These are phyloP conservation scores for Myrmophylax atrothorax DNA, from an alignment of 2,113 vertebrate genomes.

Conservation along the genomic window DNA sequence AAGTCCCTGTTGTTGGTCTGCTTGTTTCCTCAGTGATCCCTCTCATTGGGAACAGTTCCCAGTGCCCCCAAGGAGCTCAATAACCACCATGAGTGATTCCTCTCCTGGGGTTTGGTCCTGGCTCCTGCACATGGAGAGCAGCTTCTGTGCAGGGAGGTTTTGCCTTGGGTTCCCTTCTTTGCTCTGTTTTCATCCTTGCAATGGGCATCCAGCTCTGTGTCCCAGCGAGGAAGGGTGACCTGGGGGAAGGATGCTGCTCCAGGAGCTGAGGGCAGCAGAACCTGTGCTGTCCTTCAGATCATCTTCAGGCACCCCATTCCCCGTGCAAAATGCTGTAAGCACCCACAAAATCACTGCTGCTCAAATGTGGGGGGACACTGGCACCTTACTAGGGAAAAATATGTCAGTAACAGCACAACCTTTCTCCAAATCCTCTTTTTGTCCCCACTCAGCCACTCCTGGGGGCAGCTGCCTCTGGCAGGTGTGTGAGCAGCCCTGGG, in stretches of 20 bases:
- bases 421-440: neutral
- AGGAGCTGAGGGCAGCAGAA: neutral
- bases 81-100: neutral
- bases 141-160: neutral
- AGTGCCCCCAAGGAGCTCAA: neutral
- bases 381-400: neutral
- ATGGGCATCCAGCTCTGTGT: neutral
- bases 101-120: neutral
- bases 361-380: neutral
- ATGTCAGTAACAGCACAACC: rapidly evolving
- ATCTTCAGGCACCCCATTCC: neutral
- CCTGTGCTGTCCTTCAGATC: neutral
- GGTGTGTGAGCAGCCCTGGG: neutral
- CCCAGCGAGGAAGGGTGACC: neutral
- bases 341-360: neutral
- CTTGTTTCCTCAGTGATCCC: neutral
- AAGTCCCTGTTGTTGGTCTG: neutral
- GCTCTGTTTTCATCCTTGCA: neutral
- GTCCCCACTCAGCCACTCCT: neutral
- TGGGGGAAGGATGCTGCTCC: neutral
- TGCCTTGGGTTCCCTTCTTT: neutral
- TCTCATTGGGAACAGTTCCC: neutral
- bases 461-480: neutral
- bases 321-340: neutral
- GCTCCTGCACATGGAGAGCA: neutral